Conservation (phyloP, 2,888 invertebrate genomes). For the Danaus chrysippus region DNA sequence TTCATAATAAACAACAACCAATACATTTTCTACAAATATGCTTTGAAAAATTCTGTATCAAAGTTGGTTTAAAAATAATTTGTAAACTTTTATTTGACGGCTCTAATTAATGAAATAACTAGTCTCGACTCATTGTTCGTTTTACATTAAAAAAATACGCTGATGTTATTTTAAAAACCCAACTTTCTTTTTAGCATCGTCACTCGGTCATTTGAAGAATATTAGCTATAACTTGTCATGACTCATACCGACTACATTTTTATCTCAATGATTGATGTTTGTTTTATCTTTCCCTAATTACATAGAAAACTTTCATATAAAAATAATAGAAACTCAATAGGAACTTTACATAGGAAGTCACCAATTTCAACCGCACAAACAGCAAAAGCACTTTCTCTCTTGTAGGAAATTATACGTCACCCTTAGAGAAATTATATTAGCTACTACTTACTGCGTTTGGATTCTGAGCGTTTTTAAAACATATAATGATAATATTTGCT, state of each 20-base stretch:
- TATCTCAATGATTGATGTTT: background rate
- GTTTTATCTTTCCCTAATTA: background rate
- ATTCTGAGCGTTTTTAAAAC: background rate
- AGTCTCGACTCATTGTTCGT: too few relatives aligned
- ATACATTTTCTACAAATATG: too few relatives aligned
- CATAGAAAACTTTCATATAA: background rate
- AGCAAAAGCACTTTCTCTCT: background rate
- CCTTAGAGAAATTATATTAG: too few relatives aligned
- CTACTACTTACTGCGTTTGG: background rate
- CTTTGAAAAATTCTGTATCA: too few relatives aligned
- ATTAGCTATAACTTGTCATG: background rate
- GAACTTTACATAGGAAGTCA: background rate
- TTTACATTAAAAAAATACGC: too few relatives aligned
- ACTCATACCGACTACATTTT: background rate
- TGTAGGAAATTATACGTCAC: background rate
- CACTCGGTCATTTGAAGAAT: background rate
- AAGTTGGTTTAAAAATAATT: too few relatives aligned
- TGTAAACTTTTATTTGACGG: too few relatives aligned
- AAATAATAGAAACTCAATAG: background rate
- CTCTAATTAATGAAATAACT: too few relatives aligned
- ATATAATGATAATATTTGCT: too few relatives aligned
- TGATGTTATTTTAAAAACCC: background rate
- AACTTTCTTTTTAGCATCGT: slow-evolving; percentile 4
- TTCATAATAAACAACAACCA: too few relatives aligned
- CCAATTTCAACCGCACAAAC: slow-evolving; percentile 1